Conservation (phyloP, 2,888 invertebrate species). For the Tipula vernalis region DNA sequence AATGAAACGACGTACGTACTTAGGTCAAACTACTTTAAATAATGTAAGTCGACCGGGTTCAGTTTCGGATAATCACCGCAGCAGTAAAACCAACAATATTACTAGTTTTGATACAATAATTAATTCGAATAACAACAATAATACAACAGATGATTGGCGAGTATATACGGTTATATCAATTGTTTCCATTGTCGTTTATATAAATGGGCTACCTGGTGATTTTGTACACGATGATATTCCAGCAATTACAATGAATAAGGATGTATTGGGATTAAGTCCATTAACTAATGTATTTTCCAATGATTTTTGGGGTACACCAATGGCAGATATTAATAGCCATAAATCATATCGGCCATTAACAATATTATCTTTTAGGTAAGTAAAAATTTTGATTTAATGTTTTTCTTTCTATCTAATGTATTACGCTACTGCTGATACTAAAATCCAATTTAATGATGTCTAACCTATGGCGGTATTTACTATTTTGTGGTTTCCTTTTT, state of each 20-base stretch:
- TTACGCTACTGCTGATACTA: neutral
- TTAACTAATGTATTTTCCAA: constrained; percentile 52
- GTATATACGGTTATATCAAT: constrained; percentile 50
- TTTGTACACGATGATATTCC: constrained; percentile 84
- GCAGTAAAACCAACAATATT: neutral
- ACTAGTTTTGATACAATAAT: neutral
- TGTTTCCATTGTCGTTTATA: constrained; percentile 55
- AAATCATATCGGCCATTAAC: constrained; percentile 80
- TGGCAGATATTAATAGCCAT: constrained; percentile 70
- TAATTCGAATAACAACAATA: neutral
- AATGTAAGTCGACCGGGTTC: neutral
- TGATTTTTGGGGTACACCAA: constrained; percentile 85
- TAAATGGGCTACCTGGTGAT: constrained; percentile 63
- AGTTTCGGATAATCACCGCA: neutral
- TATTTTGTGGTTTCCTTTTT: neutral
- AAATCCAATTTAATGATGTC: neutral
- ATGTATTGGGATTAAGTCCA: constrained; percentile 57
- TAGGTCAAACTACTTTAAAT: neutral
- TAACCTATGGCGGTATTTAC: neutral
- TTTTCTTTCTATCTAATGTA: neutral
- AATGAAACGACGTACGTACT: neutral
- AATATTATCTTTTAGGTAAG: constrained; percentile 73
- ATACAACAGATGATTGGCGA: constrained; percentile 37
- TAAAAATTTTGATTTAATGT: constrained; percentile 16
- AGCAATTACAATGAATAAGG: constrained; percentile 67